Evolutionary conservation across 1,140 invertebrate species (phyloP), one percentile per base, ranked within the genome.

Genomic region (Oryzaephilus surinamensis): DNA sequence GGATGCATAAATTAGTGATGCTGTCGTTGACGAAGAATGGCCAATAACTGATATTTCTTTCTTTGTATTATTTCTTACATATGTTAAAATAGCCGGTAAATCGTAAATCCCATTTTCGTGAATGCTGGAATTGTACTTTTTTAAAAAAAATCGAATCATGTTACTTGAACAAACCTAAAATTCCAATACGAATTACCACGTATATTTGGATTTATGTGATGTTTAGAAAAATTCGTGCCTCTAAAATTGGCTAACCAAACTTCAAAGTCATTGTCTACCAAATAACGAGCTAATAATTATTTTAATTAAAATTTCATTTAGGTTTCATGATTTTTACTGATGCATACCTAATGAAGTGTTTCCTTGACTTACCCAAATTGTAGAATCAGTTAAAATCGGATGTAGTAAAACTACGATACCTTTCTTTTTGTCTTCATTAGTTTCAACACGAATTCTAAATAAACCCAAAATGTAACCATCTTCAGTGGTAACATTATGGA

Each of bases 91-190:
- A n/a, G 16, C 26, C 2, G 26, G n/a, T 8, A 38, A 13, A 15
- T 38, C 36, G n/a, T 30, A 29, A 11, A 27, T 15, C 8, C 36
- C n/a, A 38, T 28, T 15, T 27, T n/a, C n/a, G n/a, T n/a, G n/a
- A n/a, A n/a, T n/a, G n/a, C n/a, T n/a, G n/a, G n/a, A n/a, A n/a
- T n/a, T n/a, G n/a, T n/a, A n/a, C 29, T n/a, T 6, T 23, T 23
- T 15, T 4, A 32, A 4, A 16, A 3, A 6, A 19, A 3, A 15
- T 6, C n/a, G n/a, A 3, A 15, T 19, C n/a, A 19, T 13, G 16
- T 17, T 14, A 6, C 5, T n/a, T 32, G n/a, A 32, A 19, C 11
- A 19, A 14, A 37, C 34, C 34, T 37, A 15, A 19, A 37, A 28
- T 37, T 17, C 34, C 34, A 37, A 19, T 14, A 37, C 27, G 20